Base-by-base conservation (phyloP, 2,113 vertebrate genomes). In the Aldabrachelys gigantea region DNA sequence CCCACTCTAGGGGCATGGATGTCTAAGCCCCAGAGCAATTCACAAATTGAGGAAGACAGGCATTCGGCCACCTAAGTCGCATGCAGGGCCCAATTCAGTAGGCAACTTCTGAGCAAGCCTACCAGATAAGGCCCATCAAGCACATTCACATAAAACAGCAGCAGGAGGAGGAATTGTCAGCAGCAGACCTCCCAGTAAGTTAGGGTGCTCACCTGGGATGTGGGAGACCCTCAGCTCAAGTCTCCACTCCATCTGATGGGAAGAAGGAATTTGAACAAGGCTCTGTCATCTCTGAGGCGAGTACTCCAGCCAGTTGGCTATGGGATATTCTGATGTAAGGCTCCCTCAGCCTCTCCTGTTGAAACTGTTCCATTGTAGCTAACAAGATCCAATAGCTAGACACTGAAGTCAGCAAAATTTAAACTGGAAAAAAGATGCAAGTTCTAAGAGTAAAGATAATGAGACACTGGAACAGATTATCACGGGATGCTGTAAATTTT, bases 381-480 rank as follows among this genome's bases (percentile, higher is more conserved):
- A 97, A 90, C 84, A 93, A 41, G 89, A 94, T 87, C 16, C n/a
- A 91, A 75, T 95, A 95, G 95, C 96, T 96, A 89, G 94, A 96
- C 95, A 3, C 95, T 47, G 75, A 44, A 47, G 13, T 27, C 19
- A 72, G n/a, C 35, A 44, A 44, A 76, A 21, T 41, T 92, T 91
- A 95, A 88, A 87, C 85, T 94, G 93, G 57, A 96, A 94, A 95
- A 96, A 93, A 95, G 96, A 97, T 93, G 81, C 31, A 89, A 0
- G 0, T 79, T 97, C 93, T 95, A 93, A 94, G 90, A 92, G 69
- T 69, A 69, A 69, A 69, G 31, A 7, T 96, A 94, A 97, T 96
- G 95, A 93, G 89, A 75, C 80, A 75, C 84, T 31, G 84, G 89
- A 84, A 91, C 91, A 83, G 96, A 88, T 50, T 94, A 75, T 96